Conservation (phyloP, 1,140 invertebrate genomes). For the Trichonephila inaurata region DNA sequence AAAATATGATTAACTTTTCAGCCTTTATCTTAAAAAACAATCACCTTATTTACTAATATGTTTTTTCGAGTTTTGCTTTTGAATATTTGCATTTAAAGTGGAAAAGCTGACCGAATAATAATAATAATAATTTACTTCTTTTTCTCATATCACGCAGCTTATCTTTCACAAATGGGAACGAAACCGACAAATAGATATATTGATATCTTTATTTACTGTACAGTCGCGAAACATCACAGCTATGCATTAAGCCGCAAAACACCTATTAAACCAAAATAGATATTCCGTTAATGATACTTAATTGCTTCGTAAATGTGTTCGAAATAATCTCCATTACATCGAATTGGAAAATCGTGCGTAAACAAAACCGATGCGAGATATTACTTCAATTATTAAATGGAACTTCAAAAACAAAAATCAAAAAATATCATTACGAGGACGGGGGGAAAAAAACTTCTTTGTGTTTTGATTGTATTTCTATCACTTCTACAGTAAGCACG, state of each 20-base stretch:
- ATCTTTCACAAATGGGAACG: neutral
- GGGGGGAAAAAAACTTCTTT: neutral
- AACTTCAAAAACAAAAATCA: neutral
- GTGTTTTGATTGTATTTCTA: constrained; percentile 29
- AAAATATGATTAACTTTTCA: too few relatives aligned
- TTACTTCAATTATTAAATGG: constrained; percentile 12
- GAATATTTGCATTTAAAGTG: too few relatives aligned
- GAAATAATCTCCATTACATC: constrained; percentile 29
- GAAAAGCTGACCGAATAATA: too few relatives aligned
- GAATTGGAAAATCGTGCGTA: constrained; percentile 23
- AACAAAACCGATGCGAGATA: constrained; percentile 13
- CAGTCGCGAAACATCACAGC: neutral
- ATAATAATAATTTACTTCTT: too few relatives aligned
- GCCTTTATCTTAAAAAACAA: too few relatives aligned
- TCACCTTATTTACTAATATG: too few relatives aligned
- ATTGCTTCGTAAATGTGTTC: constrained; percentile 18
- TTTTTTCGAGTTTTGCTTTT: too few relatives aligned
- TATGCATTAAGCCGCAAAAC: constrained; percentile 6
- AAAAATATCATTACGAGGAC: neutral
- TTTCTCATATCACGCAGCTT: neutral
- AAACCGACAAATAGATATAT: neutral
- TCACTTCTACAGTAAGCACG: neutral
- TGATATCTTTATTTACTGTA: neutral
- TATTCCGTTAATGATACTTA: constrained; percentile 22
- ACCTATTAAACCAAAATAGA: constrained; percentile 19